Evolutionary conservation across 2,113 vertebrate genomes (phyloP), one percentile per base, ranked within the genome.

Genomic region (Pionites leucogaster): DNA sequence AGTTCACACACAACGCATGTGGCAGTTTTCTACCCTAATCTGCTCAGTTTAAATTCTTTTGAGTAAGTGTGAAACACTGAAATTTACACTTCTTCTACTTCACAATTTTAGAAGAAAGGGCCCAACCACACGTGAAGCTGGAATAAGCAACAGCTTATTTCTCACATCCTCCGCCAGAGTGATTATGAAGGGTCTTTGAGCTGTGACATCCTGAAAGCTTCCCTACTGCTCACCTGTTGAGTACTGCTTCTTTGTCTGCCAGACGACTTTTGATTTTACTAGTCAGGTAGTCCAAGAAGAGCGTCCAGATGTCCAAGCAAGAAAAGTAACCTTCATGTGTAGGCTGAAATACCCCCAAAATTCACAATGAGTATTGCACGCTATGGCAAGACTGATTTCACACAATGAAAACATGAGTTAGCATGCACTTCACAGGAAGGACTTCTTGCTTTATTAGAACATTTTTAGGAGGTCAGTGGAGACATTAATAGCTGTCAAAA

Each of bases 241-340:
- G 98, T 86, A 99, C 98, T 92, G 98, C 98, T 96, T 99, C 99
- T 96, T 99, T 98, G 98, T 99, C 99, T 91, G 99, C 98, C 49
- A 99, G 97, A 46, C 99, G 98, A 92, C 99, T 99, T 98, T 99
- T 99, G 94, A 99, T 99, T 98, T 99, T 99, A 88, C 98, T 99
- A 84, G 99, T 99, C 95, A 99, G 97, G 91, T 99, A 99, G 96
- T 99, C 99, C 98, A 99, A 98, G 98, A 99, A 99, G 65, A 99
- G 98, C 5, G 98, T 99, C 99, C 99, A 99, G 96, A 99, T 99
- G 93, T 99, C 99, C 96, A 99, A 98, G 98, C 99, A 99, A 90
- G 99, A 99, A 96, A 99, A 99, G 97, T 99, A 99, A 95, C 99
- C 99, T 98, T 99, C 99, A 67, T 99, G 99, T 44, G 98, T 99